Evolutionary conservation across 2,888 invertebrate species (phyloP), one percentile per base, ranked within the genome.

Genomic region (Coleophora flavipennella): DNA sequence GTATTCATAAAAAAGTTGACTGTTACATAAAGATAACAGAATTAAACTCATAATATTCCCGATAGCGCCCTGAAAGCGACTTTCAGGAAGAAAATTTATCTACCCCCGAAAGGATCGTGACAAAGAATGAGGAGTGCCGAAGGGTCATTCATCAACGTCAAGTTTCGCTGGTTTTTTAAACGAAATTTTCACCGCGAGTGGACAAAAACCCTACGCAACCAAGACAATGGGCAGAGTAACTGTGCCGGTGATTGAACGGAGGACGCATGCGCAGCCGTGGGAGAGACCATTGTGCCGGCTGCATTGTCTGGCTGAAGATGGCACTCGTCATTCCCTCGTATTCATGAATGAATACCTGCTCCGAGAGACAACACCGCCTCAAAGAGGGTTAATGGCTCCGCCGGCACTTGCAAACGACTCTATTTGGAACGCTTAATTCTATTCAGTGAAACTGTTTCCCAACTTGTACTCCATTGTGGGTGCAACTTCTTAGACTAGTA

Each of bases 151-250:
- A 31, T 40, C 35, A 38, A 25, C 13, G 29, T 26, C 26, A 39
- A 49, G 45, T 50, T 51, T 55, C 53, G 51, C 46, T 36, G 38
- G 46, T 60, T 68, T 63, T 69, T 67, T 51, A 48, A 40, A 28
- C 43, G 43, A 55, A 59, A 65, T 69, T 78, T 78, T 75, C 75
- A 67, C 71, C 62, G 49, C 60, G 54, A 53, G 51, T 59, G 54
- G 55, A 66, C 64, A 79, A 79, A 79, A 79, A 79, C 60, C 54
- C 47, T 48, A 45, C 47, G 55, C 52, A 59, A 54, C 57, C 46
- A 43, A 62, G 58, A 70, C 67, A 67, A 67, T 66, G 53, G 55
- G 53, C 53, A 54, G 53, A 55, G 49, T 64, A 67, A 66, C 67
- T 59, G 66, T 64, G 60, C 46, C 50, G 50, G 41, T 51, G 51